phyloP scores from a whole-genome alignment of 2,113 vertebrate species.

The Grallaria varia region DNA sequence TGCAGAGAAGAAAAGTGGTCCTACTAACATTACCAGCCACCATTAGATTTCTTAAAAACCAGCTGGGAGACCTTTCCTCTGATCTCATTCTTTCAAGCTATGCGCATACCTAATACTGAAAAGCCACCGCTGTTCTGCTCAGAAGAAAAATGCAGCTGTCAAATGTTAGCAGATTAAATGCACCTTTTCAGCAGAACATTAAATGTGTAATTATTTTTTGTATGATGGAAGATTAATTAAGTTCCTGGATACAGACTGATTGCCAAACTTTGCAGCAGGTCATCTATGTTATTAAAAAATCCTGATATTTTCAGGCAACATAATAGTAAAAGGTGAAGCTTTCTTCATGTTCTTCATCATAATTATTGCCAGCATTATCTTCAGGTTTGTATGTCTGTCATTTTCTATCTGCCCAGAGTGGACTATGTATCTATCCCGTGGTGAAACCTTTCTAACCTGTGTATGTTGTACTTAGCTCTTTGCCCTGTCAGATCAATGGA shows the following conservation, averaged over 20 bases:
- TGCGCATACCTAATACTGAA: conserved; percentile 61
- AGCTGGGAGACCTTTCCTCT: conserved; percentile 58
- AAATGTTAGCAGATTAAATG: conserved; percentile 71
- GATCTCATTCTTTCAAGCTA: conserved; percentile 69
- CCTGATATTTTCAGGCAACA: conserved; percentile 16
- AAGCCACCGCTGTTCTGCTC: conserved; percentile 43
- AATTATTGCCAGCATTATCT: conserved; percentile 17
- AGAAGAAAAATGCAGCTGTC: conserved; percentile 75
- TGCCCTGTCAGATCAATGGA: neutral
- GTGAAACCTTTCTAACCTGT: neutral
- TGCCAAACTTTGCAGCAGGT: conserved; percentile 59
- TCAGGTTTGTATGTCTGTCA: neutral
- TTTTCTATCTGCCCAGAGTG: neutral
- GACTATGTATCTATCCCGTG: neutral
- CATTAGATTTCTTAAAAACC: conserved; percentile 49
- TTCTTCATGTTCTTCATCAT: conserved; percentile 40
- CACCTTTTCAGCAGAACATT: conserved; percentile 66
- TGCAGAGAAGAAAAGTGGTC: conserved; percentile 40
- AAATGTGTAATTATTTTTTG: conserved; percentile 75
- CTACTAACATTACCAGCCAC: conserved; percentile 15
- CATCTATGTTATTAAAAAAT: conserved; percentile 59
- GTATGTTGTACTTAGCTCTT: neutral
- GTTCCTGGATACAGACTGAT: conserved; percentile 63
- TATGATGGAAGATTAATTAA: conserved; percentile 71
- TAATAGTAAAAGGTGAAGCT: conserved; percentile 27